Base-by-base conservation (phyloP, 2,888 invertebrate species). In the Agriopis marginaria region DNA sequence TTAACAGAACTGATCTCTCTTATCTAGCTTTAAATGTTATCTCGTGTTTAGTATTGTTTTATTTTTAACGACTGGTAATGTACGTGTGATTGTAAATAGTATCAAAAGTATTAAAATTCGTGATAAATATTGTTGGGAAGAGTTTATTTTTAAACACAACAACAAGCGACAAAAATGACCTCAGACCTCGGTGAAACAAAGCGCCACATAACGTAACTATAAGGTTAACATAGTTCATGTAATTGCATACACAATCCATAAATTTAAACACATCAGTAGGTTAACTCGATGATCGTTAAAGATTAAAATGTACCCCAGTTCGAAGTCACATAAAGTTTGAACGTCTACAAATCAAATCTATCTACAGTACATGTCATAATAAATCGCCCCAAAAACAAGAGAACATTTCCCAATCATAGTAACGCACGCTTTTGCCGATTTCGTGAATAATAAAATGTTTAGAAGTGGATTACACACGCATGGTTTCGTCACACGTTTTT, bases 1-100 rank as follows among this genome's bases (percentile, higher is more conserved):
- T 84, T 92, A 90, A 88, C 75, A 89, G 90, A 84, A 91, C 91
- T 93, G 94, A 94, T 94, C 94, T 93, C 93, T 90, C 80, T 81
- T 86, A 79, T 82, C 82, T 92, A 93, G 92, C 86, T 92, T 92
- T 92, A 92, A 90, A 87, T 92, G 93, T 93, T 93, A 90, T 85
- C 83, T 92, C 87, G 89, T 92, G 84, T 90, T 89, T 89, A 89
- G 89, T 88, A 87, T 80, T 86, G 82, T 82, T 85, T 80, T 88
- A 86, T 54, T 76, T 68, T 86, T 86, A 84, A 84, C 84, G 89
- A 89, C 89, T 90, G 89, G 83, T 80, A 77, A 81, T 86, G 82
- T 85, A 84, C 81, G 82, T 82, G 84, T 81, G 77, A 73, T 74
- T 91, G 91, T 92, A 90, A 89, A 90, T 92, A 92, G 86, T 76